These are phyloP conservation scores for Lonchura striata DNA, from an alignment of 2,113 vertebrate genomes.

Conservation along the genomic window DNA sequence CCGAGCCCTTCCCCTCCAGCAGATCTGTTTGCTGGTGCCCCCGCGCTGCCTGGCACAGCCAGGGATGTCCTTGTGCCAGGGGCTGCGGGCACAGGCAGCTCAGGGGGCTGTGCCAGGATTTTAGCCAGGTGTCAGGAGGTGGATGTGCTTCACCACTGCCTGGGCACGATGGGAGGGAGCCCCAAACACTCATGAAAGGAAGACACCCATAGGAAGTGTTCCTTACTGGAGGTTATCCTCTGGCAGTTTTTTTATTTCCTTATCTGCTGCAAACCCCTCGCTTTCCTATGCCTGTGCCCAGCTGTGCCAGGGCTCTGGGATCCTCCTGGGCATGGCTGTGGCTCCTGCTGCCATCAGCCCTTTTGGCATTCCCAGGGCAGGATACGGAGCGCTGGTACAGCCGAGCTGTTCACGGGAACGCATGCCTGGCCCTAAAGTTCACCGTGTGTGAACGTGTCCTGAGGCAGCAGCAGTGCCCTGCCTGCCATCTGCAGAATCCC, in stretches of 20 bases:
- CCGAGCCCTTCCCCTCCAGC: background rate
- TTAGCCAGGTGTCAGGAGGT: background rate
- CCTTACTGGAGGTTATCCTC: background rate
- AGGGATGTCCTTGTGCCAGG: background rate
- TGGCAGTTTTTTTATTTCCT: background rate
- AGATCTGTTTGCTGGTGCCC: background rate
- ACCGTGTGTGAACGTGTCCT: accelerated
- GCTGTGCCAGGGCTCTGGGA: background rate
- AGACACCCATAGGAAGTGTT: background rate
- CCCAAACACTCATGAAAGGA: background rate
- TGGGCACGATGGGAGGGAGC: accelerated
- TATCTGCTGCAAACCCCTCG: background rate
- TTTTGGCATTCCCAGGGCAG: background rate
- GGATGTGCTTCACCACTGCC: background rate
- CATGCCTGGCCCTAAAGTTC: background rate
- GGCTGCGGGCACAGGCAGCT: background rate
- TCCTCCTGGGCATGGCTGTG: background rate
- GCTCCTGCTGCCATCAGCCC: background rate
- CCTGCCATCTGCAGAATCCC: background rate
- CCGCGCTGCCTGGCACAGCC: accelerated
- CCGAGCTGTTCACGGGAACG: accelerated
- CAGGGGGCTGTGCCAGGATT: background rate
- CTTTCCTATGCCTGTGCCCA: background rate
- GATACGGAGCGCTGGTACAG: accelerated
- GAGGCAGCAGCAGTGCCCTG: background rate